These are phyloP conservation scores for Thaumatotibia leucotreta DNA, from an alignment of 1,140 invertebrate genomes.

Conservation along the genomic window DNA sequence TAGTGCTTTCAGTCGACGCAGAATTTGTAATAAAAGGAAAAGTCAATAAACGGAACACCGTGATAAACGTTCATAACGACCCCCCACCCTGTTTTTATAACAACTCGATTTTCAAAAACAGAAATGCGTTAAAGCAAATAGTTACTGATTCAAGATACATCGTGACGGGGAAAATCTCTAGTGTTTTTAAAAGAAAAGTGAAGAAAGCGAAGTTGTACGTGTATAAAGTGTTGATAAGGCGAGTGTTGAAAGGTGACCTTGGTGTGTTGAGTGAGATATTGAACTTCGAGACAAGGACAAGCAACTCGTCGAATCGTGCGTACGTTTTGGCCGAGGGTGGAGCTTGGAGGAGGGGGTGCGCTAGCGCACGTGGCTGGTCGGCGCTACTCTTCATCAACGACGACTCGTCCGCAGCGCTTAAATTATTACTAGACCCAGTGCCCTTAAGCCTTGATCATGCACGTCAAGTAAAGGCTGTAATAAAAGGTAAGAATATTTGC, in stretches of 20 bases:
- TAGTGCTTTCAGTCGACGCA: constrained; percentile 27
- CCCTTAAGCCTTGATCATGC: constrained; percentile 50
- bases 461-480: constrained; percentile 46
- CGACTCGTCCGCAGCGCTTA: constrained; percentile 40
- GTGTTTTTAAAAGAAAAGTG: constrained; percentile 45
- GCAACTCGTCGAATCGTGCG: constrained; percentile 47
- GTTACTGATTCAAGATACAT: constrained; percentile 62
- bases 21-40: constrained; percentile 56
- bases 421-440: constrained; percentile 55
- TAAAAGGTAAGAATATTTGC: constrained; percentile 50
- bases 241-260: constrained; percentile 62
- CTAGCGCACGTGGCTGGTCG: constrained; percentile 40
- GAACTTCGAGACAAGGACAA: constrained; percentile 54
- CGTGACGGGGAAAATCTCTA: constrained; percentile 69
- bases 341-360: constrained; percentile 30
- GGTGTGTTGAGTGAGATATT: constrained; percentile 60
- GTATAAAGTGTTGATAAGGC: constrained; percentile 60
- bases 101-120: constrained; percentile 59
- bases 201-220: constrained; percentile 42
- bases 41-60: constrained; percentile 63
- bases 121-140: constrained; percentile 52
- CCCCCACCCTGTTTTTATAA: constrained; percentile 50
- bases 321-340: constrained; percentile 52
- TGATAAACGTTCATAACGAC: constrained; percentile 57
- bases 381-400: constrained; percentile 50